These are phyloP conservation scores for Drosophila emarginata DNA, from an alignment of 2,888 invertebrate genomes.

Conservation along the genomic window DNA sequence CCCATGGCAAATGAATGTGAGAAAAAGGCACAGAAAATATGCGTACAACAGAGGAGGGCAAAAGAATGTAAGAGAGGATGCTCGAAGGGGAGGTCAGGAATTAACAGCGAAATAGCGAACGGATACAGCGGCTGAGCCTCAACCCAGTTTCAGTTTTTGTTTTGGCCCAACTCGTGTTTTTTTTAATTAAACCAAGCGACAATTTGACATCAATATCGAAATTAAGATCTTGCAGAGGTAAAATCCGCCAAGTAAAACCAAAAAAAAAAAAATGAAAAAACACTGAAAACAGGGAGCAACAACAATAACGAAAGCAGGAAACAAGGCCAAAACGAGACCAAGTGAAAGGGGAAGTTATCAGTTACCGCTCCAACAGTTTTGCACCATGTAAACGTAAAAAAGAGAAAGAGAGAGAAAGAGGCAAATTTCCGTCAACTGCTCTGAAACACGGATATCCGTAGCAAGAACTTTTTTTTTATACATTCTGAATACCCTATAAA, in stretches of 20 bases:
- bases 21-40: slow-evolving; percentile 22
- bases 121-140: slow-evolving; percentile 14
- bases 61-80: not conserved
- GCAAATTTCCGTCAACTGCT: slow-evolving; percentile 54
- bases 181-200: slow-evolving; percentile 75
- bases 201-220: slow-evolving; percentile 78
- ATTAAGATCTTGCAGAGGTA: slow-evolving; percentile 73
- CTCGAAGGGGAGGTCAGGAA: not conserved
- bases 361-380: slow-evolving; percentile 6
- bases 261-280: slow-evolving; percentile 8
- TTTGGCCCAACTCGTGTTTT: slow-evolving; percentile 40
- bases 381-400: not conserved
- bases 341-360: slow-evolving; percentile 35
- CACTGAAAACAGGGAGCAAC: not conserved
- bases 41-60: slow-evolving; percentile 6
- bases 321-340: slow-evolving; percentile 15
- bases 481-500: not conserved
- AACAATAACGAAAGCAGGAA: slow-evolving; percentile 14
- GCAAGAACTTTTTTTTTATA: slow-evolving; percentile 46
- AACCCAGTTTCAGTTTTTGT: slow-evolving; percentile 7
- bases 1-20: slow-evolving; percentile 19
- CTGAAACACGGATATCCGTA: slow-evolving; percentile 67
- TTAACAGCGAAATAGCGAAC: slow-evolving; percentile 5
- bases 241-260: slow-evolving; percentile 10
- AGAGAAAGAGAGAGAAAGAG: not conserved